Conservation (phyloP, 2,888 invertebrate species). For the Lasius fuliginosus region DNA sequence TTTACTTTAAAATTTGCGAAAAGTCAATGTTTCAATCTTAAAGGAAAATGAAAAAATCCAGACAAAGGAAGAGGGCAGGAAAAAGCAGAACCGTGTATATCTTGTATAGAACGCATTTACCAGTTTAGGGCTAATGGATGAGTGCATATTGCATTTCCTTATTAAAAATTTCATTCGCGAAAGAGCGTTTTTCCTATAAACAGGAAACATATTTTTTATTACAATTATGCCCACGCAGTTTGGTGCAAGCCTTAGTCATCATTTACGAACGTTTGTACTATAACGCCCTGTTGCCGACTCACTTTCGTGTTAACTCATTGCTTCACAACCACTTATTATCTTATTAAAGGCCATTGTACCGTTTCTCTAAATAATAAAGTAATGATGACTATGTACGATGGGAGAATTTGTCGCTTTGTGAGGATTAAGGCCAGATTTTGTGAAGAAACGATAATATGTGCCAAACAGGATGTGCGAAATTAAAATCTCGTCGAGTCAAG, state of each 20-base stretch:
- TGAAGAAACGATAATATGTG: not conserved
- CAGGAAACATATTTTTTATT: slow-evolving; percentile 43
- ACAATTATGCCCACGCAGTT: slow-evolving; percentile 33
- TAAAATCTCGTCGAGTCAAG: not conserved
- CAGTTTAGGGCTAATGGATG: not conserved
- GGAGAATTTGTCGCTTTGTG: slow-evolving; percentile 1
- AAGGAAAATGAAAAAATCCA: not conserved
- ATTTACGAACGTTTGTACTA: slow-evolving; percentile 34
- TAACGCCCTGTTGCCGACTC: slow-evolving; percentile 39
- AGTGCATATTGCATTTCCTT: not conserved
- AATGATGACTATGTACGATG: slow-evolving; percentile 19
- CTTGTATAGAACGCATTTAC: not conserved
- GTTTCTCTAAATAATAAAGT: slow-evolving; percentile 51
- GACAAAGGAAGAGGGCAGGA: not conserved
- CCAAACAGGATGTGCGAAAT: slow-evolving; percentile 22
- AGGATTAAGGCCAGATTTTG: slow-evolving; percentile 3
- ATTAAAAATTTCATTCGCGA: slow-evolving; percentile 11
- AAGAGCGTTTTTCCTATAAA: slow-evolving; percentile 27
- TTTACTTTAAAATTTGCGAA: not conserved
- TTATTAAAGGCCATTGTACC: slow-evolving; percentile 52
- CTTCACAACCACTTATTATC: slow-evolving; percentile 45
- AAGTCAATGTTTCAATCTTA: not conserved
- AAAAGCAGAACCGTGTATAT: not conserved
- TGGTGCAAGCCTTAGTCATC: slow-evolving; percentile 48
- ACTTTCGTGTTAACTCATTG: slow-evolving; percentile 53